phyloP scores from a whole-genome alignment of 1,140 invertebrate genomes.

The Bemisia tabaci region DNA sequence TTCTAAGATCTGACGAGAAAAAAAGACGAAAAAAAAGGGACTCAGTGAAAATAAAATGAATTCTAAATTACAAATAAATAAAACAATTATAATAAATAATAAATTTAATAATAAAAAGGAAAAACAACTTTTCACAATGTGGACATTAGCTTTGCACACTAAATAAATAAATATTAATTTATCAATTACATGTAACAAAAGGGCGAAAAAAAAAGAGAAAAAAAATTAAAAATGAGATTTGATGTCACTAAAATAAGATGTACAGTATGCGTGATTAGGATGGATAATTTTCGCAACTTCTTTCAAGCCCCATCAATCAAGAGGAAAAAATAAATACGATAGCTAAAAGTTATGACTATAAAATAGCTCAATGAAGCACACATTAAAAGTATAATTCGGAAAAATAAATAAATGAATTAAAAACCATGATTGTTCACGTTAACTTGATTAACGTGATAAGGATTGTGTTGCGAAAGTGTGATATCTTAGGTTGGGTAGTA shows the following conservation, averaged over 20 bases:
- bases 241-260: not conserved
- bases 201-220: not conserved
- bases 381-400: too few species aligned
- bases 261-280: not conserved
- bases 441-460: slow-evolving; percentile 6
- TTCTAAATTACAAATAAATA: slow-evolving; percentile 7
- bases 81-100: slow-evolving; percentile 1
- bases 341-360: not conserved
- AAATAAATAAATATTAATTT: slow-evolving; percentile 1
- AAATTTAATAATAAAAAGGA: slow-evolving; percentile 1
- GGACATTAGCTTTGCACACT: not conserved
- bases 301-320: not conserved
- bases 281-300: not conserved
- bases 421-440: slow-evolving; percentile 6
- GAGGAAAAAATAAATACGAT: not conserved
- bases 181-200: not conserved
- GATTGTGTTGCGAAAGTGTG: slow-evolving; percentile 1
- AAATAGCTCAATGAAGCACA: not conserved
- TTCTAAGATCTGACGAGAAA: too few species aligned
- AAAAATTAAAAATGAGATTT: not conserved
- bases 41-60: slow-evolving; percentile 6
- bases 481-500: slow-evolving; percentile 3
- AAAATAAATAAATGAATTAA: slow-evolving; percentile 3
- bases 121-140: not conserved
- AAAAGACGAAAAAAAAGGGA: slow-evolving; percentile 7